Conservation (phyloP, 1,140 invertebrate species). For the Drosophila lini region DNA sequence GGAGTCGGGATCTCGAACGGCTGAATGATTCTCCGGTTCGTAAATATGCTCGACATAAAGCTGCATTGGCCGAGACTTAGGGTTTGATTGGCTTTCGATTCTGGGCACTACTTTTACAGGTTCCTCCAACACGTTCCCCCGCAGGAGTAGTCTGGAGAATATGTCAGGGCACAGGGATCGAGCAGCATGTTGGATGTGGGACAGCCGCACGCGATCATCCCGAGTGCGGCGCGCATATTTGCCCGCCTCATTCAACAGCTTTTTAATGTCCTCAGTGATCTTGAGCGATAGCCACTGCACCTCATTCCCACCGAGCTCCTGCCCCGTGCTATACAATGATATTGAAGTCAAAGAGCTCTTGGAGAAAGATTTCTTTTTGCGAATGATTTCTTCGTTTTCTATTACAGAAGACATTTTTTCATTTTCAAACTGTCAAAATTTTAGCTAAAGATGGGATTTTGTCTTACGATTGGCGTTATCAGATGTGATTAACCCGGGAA, state of each 20-base stretch:
- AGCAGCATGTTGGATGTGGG: constrained; percentile 17
- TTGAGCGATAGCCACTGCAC: constrained; percentile 7
- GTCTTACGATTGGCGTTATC: background rate
- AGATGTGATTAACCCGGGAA: background rate
- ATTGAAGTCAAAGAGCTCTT: constrained; percentile 3
- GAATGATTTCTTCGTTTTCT: background rate
- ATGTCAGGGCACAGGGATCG: background rate
- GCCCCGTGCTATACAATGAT: background rate
- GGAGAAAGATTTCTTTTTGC: background rate
- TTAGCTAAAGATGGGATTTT: constrained; percentile 1
- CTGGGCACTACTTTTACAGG: no score
- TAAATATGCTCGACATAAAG: background rate
- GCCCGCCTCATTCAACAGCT: constrained; percentile 17
- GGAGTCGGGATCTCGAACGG: background rate
- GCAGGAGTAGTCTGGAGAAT: background rate
- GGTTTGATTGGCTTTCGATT: no score
- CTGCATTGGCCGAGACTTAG: background rate
- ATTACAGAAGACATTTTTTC: background rate
- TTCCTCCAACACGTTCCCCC: background rate
- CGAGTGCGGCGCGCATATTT: constrained; percentile 22
- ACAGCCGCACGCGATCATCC: background rate
- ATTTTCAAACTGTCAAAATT: constrained; percentile 16
- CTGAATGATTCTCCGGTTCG: no score
- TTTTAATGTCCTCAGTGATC: background rate
- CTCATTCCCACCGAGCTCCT: background rate